These are phyloP conservation scores for Centrocercus urophasianus DNA, from an alignment of 2,113 vertebrate genomes.

Conservation along the genomic window DNA sequence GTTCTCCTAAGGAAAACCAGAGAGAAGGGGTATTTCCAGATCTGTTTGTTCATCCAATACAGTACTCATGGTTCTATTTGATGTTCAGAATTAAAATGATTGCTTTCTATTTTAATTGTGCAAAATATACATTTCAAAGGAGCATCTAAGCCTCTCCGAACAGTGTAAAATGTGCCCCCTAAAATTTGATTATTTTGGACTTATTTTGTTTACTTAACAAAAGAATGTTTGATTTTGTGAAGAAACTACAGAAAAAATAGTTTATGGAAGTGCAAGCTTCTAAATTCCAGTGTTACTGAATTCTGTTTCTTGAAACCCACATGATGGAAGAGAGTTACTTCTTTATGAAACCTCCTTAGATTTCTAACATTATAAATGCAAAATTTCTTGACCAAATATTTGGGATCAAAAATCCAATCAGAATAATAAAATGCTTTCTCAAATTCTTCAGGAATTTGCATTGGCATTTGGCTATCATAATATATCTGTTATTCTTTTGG, in stretches of 20 bases:
- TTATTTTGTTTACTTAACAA: not conserved
- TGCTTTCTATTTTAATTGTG: not conserved
- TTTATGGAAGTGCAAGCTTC: not conserved
- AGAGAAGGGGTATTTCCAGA: not conserved
- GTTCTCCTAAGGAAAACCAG: not conserved
- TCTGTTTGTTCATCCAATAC: not conserved
- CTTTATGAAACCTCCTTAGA: not conserved
- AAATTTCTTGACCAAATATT: not conserved
- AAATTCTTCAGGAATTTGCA: conserved; percentile 15
- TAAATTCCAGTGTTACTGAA: not conserved
- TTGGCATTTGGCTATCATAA: conserved; percentile 19
- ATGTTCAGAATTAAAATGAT: not conserved
- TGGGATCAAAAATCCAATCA: not conserved
- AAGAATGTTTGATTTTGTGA: not conserved
- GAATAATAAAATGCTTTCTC: not conserved
- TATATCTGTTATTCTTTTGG: not conserved
- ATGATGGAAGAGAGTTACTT: not conserved
- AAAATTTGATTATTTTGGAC: not conserved
- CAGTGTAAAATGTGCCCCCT: not conserved
- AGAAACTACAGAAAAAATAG: not conserved
- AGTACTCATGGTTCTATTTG: not conserved
- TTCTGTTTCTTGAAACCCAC: not conserved
- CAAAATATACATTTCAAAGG: not conserved
- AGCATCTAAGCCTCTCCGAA: not conserved
- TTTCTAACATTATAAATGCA: conserved; percentile 1